These are phyloP conservation scores for Megamerina dolium DNA, from an alignment of 2,888 invertebrate species.

Conservation along the genomic window DNA sequence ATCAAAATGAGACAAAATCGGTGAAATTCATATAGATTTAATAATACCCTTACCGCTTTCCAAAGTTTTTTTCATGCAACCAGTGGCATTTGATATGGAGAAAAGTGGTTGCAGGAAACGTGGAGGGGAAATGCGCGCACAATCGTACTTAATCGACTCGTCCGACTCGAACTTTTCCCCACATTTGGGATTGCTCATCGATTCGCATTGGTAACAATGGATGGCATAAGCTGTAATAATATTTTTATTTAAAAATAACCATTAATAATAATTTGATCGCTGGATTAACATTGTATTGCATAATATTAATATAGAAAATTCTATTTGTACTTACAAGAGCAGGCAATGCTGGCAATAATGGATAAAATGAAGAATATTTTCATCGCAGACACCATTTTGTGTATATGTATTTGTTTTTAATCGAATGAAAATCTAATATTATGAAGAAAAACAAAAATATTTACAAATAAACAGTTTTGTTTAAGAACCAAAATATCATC, in stretches of 20 bases:
- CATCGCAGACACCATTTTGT: conserved; percentile 33
- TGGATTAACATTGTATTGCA: no score
- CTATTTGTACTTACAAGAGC: conserved; percentile 40
- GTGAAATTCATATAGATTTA: no score
- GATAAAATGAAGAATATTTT: conserved; percentile 33
- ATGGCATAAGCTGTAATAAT: conserved; percentile 37
- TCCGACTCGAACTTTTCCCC: conserved; percentile 39
- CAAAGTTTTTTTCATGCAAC: conserved; percentile 43
- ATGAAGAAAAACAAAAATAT: no score
- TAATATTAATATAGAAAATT: no score
- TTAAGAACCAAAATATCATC: not conserved
- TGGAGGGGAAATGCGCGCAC: conserved; percentile 34
- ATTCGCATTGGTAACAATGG: conserved; percentile 45
- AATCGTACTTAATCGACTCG: conserved; percentile 31
- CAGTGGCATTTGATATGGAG: conserved; percentile 39
- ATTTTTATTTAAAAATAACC: no score
- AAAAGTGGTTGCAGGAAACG: conserved; percentile 31
- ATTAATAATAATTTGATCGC: no score
- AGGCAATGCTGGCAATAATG: conserved; percentile 33
- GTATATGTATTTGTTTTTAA: not conserved
- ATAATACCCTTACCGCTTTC: conserved; percentile 39
- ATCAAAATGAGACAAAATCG: no score
- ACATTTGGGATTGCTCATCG: conserved; percentile 34
- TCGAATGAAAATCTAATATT: conserved; percentile 4
- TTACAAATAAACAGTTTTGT: no score